These are phyloP conservation scores for Thaleichthys pacificus DNA, from an alignment of 2,797 vertebrate species.

Conservation along the genomic window DNA sequence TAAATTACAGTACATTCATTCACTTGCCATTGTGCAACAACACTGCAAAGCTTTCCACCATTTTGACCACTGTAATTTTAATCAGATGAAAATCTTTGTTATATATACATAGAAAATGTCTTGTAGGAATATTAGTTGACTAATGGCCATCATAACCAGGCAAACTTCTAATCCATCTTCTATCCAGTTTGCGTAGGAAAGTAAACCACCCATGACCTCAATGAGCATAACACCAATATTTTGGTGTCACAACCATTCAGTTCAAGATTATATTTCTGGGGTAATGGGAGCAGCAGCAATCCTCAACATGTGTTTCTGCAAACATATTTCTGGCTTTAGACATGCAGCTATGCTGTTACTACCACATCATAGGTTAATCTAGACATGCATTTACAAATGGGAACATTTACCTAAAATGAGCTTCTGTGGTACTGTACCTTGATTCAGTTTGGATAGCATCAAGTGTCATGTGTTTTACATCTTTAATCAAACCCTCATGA, in stretches of 20 bases:
- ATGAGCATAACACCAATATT: background rate
- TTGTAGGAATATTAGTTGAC: background rate
- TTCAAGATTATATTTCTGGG: background rate
- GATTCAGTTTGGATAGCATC: background rate
- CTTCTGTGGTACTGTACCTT: background rate
- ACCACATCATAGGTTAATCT: background rate
- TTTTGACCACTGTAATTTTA: background rate
- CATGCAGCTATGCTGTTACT: background rate
- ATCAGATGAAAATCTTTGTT: background rate
- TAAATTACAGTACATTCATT: background rate
- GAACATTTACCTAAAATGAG: background rate
- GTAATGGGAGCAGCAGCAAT: background rate
- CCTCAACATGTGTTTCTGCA: background rate
- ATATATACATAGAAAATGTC: background rate
- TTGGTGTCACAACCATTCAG: background rate
- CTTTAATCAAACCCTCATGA: background rate
- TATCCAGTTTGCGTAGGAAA: background rate
- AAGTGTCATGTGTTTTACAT: too few species aligned
- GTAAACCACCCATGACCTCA: background rate
- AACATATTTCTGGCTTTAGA: background rate
- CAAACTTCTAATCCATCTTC: background rate
- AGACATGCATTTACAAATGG: background rate
- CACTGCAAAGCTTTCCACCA: background rate
- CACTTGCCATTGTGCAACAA: background rate
- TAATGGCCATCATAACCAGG: background rate